Conservation (phyloP, 2,113 vertebrate genomes). For the cat (Felis catus) region F.catus_Fca126_mat1.0 CM031414.1:7985501-7986000, state of each 20-base stretch:
- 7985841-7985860: background rate
- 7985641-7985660: background rate
- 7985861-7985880: background rate
- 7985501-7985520: background rate
- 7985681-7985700: background rate
- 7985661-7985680: background rate
- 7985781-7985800: constrained; percentile 92
- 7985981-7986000: background rate
- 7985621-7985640: background rate
- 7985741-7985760: constrained; percentile 91
- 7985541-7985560: background rate
- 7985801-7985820: constrained; percentile 91
- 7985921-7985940: background rate
- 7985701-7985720: constrained; percentile 87
- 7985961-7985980: background rate
- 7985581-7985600: background rate
- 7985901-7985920: background rate
- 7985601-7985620: background rate
- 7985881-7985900: background rate
- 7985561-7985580: background rate
- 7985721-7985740: constrained; percentile 90
- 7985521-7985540: background rate
- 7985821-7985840: constrained; percentile 83
- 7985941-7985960: constrained; percentile 45
- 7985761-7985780: constrained; percentile 90